Conservation (phyloP, 2,113 vertebrate species). For the Riparia riparia region DNA sequence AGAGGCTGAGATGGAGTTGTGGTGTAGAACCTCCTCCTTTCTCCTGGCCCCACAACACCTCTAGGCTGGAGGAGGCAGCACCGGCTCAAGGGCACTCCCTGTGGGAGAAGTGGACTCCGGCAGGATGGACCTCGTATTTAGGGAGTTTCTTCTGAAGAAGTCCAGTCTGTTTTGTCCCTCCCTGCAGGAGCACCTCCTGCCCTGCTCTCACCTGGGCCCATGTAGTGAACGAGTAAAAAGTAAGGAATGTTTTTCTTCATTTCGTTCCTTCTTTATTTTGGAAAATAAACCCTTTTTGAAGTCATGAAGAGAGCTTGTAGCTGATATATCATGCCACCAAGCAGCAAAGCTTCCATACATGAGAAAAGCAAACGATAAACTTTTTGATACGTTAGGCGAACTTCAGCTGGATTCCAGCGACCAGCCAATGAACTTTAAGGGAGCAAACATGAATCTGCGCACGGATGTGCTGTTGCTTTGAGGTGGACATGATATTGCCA, state of each 20-base stretch:
- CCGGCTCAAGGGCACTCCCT: background rate
- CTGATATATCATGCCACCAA: background rate
- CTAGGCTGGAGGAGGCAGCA: background rate
- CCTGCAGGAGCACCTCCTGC: background rate
- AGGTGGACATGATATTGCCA: background rate
- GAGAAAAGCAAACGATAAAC: background rate
- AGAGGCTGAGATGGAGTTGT: background rate
- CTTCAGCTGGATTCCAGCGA: background rate
- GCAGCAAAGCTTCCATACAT: background rate
- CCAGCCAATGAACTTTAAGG: background rate
- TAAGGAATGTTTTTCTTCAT: no score
- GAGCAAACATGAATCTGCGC: background rate
- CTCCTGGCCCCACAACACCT: background rate
- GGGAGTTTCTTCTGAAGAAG: background rate
- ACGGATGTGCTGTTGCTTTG: rapidly evolving
- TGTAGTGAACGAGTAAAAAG: background rate
- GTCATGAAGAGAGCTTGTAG: background rate
- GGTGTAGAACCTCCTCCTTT: background rate
- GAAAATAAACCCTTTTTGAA: background rate
- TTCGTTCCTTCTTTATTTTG: background rate
- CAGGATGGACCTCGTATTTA: rapidly evolving
- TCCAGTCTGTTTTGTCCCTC: background rate
- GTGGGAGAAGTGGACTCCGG: background rate
- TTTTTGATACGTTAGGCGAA: background rate
- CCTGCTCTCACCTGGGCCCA: background rate